Evolutionary conservation across 2,797 vertebrate genomes (phyloP).

Genomic region (Myotis daubentonii): DNA sequence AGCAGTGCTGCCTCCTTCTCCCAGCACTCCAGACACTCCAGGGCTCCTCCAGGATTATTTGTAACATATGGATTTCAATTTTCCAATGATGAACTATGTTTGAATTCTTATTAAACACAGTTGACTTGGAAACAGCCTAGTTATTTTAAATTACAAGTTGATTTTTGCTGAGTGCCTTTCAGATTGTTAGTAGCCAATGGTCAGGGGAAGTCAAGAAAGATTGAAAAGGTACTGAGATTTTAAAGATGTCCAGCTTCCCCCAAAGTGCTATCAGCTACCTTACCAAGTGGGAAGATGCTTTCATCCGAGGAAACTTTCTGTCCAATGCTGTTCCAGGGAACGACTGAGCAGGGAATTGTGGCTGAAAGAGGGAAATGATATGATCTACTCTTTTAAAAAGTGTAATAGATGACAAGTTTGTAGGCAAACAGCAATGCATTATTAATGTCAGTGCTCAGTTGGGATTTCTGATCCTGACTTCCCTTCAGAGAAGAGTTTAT

Average conservation of each 20-base stretch:
- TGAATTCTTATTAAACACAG: constrained; percentile 34
- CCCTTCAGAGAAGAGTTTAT: background rate
- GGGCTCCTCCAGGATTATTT: background rate
- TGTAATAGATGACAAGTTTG: background rate
- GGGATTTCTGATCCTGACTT: background rate
- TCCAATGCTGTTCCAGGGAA: background rate
- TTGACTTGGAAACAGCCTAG: background rate
- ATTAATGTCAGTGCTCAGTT: background rate
- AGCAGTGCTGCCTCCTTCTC: rapidly evolving
- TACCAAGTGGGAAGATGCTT: background rate
- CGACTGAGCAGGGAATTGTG: background rate
- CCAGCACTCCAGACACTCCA: background rate
- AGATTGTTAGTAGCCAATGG: background rate
- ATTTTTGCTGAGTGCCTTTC: constrained; percentile 39
- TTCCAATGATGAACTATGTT: background rate
- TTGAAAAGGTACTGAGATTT: constrained; percentile 25
- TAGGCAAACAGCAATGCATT: background rate
- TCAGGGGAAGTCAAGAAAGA: background rate
- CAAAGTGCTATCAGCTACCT: background rate
- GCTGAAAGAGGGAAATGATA: background rate
- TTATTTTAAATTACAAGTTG: constrained; percentile 3
- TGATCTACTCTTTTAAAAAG: background rate
- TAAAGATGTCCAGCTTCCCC: background rate
- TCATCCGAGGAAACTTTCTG: background rate
- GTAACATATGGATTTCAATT: background rate